Conservation (phyloP, 2,113 vertebrate genomes). For the Pseudonaja textilis region DNA sequence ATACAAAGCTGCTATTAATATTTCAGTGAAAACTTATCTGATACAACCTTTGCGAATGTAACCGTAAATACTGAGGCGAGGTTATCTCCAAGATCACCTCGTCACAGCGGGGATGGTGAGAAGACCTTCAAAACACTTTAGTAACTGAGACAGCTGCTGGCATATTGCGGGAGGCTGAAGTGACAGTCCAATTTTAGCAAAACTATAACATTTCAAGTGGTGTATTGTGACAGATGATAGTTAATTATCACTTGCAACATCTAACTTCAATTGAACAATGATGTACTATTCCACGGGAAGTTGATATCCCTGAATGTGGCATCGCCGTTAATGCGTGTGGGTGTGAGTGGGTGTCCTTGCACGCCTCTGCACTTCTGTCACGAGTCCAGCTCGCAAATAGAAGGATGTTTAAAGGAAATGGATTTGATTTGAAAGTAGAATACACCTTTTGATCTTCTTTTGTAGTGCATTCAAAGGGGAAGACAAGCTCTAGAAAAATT, state of each 20-base stretch:
- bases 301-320: constrained; percentile 11
- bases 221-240: constrained; percentile 34
- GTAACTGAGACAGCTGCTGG: constrained; percentile 8
- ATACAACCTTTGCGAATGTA: constrained; percentile 11
- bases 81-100: constrained; percentile 29
- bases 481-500: background rate
- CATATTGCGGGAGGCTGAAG: constrained; percentile 17
- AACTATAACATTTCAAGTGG: constrained; percentile 45
- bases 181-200: constrained; percentile 29
- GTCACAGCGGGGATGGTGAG: background rate
- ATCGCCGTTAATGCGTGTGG: background rate
- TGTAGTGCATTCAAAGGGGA: background rate
- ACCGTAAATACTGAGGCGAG: constrained; percentile 25
- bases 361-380: constrained; percentile 36
- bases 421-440: constrained; percentile 33
- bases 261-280: constrained; percentile 25
- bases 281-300: constrained; percentile 35
- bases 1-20: constrained; percentile 13
- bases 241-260: constrained; percentile 45
- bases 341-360: background rate
- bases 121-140: constrained; percentile 28
- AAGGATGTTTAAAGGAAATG: constrained; percentile 16
- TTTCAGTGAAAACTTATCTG: constrained; percentile 41
- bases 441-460: background rate
- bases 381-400: background rate